These are phyloP conservation scores for Cygnus atratus DNA, from an alignment of 2,113 vertebrate genomes.

Conservation along the genomic window DNA sequence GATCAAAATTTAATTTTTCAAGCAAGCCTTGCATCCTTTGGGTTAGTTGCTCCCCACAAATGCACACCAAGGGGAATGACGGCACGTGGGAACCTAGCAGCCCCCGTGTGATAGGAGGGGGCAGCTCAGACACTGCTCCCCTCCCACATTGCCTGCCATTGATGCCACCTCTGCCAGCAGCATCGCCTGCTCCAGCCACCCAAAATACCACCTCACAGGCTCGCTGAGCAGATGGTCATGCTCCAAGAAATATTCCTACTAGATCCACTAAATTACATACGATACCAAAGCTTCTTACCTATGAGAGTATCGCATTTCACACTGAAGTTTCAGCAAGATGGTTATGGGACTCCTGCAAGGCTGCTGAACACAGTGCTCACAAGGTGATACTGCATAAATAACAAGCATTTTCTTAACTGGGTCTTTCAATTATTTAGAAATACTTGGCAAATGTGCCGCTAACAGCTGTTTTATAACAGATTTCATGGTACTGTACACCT, in stretches of 20 bases:
- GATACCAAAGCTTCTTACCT: not conserved
- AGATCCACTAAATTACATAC: not conserved
- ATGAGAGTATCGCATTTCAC: not conserved
- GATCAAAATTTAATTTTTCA: not conserved
- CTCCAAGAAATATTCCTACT: not conserved
- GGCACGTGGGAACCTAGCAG: fast-evolving
- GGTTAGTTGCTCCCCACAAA: not conserved
- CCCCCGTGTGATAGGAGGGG: fast-evolving
- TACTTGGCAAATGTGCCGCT: not conserved
- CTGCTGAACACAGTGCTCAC: not conserved
- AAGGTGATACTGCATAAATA: slow-evolving; percentile 8
- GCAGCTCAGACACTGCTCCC: not conserved
- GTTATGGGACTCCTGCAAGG: not conserved
- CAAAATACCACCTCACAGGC: not conserved
- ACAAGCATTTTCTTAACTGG: slow-evolving; percentile 31
- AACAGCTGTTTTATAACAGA: slow-evolving; percentile 57
- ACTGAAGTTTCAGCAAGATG: not conserved
- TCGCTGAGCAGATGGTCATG: not conserved
- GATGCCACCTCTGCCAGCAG: not conserved
- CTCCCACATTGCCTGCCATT: not conserved
- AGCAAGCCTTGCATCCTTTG: not conserved
- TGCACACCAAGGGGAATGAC: not conserved
- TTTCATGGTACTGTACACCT: slow-evolving; percentile 57
- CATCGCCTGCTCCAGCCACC: not conserved
- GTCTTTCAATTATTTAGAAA: slow-evolving; percentile 48